Base-by-base conservation (phyloP, 2,113 vertebrate genomes). In the Neodon shergylaensis region DNA sequence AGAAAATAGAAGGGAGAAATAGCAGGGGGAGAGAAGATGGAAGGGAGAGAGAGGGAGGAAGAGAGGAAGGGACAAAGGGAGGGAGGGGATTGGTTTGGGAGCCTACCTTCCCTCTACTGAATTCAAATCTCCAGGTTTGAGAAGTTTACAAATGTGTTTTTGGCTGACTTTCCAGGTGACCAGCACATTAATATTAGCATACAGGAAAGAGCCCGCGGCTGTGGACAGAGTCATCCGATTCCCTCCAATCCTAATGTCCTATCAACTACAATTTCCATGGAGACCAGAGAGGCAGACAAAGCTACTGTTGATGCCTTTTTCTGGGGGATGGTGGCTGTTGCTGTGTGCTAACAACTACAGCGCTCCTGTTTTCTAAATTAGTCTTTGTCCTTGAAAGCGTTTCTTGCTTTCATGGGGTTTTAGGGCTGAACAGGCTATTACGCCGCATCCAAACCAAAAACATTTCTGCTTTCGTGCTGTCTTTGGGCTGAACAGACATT, bases 341-440 rank as follows among this genome's bases (percentile, higher is more conserved):
- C 44, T 83, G 63, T 86, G 31, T 90, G 63, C 83, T 42, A 52
- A 74, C n/a, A 36, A 88, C 4, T 42, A 74, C 44, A 65, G 42
- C 87, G 39, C 26, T 85, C n/a, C 72, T 65, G 17, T 8, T 78
- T 90, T 63, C 36, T 76, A 65, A 86, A 96, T 81, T 82, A 79
- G 72, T 58, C 85, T 85, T 88, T 94, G 49, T 94, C 26, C 68
- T 91, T 93, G n/a, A 94, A 76, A 95, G 44, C 7, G 8, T 16
- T 10, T 39, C 81, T 63, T 63, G 58, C n/a, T 83, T 58, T 31
- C 24, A 28, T 5, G 58, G 13, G 17, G 14, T 42, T 24, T 83
- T 83, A 10, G 54, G 13, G 14, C 39, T 68, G 3, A 19, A 88
- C 94, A 31, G 14, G 5, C 10, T 79, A 22, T 95, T 82, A 79